Evolutionary conservation across 2,113 vertebrate genomes (phyloP).

Genomic region (Panthera uncia): DNA sequence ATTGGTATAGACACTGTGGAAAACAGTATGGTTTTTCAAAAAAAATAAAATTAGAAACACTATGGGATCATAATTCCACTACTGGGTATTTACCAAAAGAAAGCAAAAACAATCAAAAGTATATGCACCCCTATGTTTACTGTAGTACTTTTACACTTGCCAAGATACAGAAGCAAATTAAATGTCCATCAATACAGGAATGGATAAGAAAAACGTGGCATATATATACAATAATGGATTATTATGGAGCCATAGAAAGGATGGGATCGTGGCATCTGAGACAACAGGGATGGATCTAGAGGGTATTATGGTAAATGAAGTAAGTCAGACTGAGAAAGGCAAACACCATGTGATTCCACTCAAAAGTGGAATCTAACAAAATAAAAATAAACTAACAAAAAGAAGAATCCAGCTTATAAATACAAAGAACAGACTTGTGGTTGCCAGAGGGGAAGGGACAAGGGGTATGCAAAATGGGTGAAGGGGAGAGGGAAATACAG

Average conservation of each 20-base stretch:
- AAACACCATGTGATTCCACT: neutral
- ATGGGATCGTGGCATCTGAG: neutral
- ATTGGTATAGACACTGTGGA: too few relatives aligned
- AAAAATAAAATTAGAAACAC: too few relatives aligned
- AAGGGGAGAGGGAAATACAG: neutral
- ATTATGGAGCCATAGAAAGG: neutral
- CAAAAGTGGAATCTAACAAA: neutral
- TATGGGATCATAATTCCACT: too few relatives aligned
- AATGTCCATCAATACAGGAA: too few relatives aligned
- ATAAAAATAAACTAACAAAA: neutral
- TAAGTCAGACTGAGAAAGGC: neutral
- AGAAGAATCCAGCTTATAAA: neutral
- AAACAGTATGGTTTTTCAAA: too few relatives aligned
- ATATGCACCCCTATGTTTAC: too few relatives aligned
- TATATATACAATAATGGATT: neutral
- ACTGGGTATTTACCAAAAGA: too few relatives aligned
- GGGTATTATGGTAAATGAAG: neutral
- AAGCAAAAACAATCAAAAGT: too few relatives aligned
- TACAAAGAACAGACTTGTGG: neutral
- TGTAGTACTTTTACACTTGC: too few relatives aligned
- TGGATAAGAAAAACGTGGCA: neutral
- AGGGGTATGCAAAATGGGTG: neutral
- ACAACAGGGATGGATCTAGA: neutral
- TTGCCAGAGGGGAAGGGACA: neutral
- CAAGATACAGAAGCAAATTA: too few relatives aligned